Evolutionary conservation across 1,140 invertebrate genomes (phyloP).

Genomic region (Drosophila ambigua): DNA sequence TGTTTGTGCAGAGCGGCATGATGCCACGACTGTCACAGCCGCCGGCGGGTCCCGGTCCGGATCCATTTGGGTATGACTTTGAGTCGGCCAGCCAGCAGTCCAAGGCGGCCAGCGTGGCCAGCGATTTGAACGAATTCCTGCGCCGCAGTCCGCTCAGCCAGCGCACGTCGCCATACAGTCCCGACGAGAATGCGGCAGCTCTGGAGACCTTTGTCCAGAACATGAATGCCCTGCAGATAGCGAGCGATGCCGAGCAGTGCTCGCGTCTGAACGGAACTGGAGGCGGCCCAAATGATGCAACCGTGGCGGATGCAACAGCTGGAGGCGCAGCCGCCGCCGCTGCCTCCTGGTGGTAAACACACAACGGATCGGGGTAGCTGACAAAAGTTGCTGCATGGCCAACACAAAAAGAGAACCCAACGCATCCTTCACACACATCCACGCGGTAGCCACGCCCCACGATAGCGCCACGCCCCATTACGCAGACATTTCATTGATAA

Average conservation of each 20-base stretch:
- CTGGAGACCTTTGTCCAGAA: conserved; percentile 80
- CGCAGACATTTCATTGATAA: conserved; percentile 69
- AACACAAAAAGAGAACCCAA: conserved; percentile 30
- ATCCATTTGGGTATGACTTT: conserved; percentile 74
- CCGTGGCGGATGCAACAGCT: conserved; percentile 55
- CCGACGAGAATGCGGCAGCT: conserved; percentile 70
- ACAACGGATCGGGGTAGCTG: conserved; percentile 5
- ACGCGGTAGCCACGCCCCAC: conserved; percentile 32
- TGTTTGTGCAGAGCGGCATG: conserved; percentile 66
- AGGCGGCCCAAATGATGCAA: conserved; percentile 40
- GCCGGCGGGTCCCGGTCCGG: conserved; percentile 43
- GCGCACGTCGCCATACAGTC: conserved; percentile 75
- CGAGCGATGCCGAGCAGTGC: conserved; percentile 71
- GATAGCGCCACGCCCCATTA: conserved; percentile 32
- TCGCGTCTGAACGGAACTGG: conserved; percentile 64
- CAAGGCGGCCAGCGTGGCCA: conserved; percentile 62
- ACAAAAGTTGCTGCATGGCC: conserved; percentile 55
- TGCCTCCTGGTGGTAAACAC: conserved; percentile 71
- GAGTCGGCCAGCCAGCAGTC: conserved; percentile 48
- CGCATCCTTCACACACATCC: conserved; percentile 48
- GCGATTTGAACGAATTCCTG: conserved; percentile 73
- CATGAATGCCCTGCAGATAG: conserved; percentile 74
- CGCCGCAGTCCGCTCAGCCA: conserved; percentile 75
- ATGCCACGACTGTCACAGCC: conserved; percentile 62
- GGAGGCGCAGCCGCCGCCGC: conserved; percentile 54